Conservation (phyloP, 2,888 invertebrate species). For the Andrena minutula region DNA sequence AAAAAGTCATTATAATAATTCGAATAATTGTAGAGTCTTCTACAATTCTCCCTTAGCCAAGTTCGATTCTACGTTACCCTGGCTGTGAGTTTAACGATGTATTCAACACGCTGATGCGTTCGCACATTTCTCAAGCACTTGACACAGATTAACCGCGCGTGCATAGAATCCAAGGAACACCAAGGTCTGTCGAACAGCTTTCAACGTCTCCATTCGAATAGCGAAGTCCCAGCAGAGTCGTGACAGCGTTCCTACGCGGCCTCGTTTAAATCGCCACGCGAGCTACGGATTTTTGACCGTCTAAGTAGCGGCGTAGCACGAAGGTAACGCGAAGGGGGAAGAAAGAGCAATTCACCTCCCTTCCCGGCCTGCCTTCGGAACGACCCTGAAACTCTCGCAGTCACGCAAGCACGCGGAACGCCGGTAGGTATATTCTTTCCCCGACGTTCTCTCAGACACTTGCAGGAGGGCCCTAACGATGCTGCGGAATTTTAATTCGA, state of each 20-base stretch:
- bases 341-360: slow-evolving; percentile 63
- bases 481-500: slow-evolving; percentile 74
- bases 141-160: neutral
- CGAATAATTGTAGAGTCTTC: too few relatives aligned
- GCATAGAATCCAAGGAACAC: neutral
- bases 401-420: slow-evolving; percentile 71
- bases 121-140: neutral
- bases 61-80: neutral
- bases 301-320: slow-evolving; percentile 27
- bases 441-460: slow-evolving; percentile 50
- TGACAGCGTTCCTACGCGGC: neutral
- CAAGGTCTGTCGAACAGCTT: neutral
- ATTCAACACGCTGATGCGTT: neutral
- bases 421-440: slow-evolving; percentile 58
- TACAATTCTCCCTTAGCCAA: neutral
- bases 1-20: too few relatives aligned
- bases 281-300: slow-evolving; percentile 53
- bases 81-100: neutral
- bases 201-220: neutral
- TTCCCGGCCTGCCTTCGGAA: slow-evolving; percentile 43
- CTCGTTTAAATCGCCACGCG: slow-evolving; percentile 19
- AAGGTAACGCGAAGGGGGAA: slow-evolving; percentile 31
- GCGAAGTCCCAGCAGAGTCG: neutral
- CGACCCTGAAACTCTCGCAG: slow-evolving; percentile 69
- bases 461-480: slow-evolving; percentile 63